These are phyloP conservation scores for Elaphurus davidianus DNA, from an alignment of 2,113 vertebrate species.

Conservation along the genomic window DNA sequence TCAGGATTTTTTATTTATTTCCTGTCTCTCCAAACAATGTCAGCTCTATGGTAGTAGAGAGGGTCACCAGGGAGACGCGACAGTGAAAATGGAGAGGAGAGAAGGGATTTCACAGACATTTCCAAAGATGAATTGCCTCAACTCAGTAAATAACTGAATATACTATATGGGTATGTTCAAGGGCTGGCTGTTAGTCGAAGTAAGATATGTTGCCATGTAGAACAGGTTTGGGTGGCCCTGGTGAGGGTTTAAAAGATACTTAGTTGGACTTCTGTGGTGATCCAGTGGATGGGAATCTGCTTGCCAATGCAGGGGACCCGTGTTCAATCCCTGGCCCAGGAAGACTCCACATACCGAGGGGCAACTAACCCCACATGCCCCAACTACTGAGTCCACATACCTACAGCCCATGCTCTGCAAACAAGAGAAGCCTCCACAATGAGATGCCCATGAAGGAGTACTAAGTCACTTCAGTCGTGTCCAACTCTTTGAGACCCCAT, in stretches of 20 bases:
- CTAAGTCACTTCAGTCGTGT: background rate
- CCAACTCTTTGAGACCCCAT: background rate
- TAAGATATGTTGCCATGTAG: background rate
- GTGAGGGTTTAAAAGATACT: background rate
- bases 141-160: background rate
- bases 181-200: background rate
- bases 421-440: background rate
- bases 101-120: background rate
- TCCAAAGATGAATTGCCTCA: background rate
- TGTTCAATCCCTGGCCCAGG: background rate
- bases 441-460: background rate
- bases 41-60: background rate
- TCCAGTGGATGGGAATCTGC: background rate
- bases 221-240: background rate
- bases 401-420: background rate
- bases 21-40: background rate
- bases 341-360: background rate
- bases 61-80: background rate
- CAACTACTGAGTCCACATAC: background rate
- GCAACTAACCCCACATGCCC: background rate
- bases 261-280: background rate
- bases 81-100: background rate
- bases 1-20: background rate
- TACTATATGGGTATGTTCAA: background rate
- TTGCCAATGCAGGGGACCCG: rapidly evolving